Percentiles rank a stretch among this genome's conserved stretches.
Evolutionary conservation across 2,888 invertebrate species (phyloP).

Genomic region (Pasiphila rectangulata): DNA sequence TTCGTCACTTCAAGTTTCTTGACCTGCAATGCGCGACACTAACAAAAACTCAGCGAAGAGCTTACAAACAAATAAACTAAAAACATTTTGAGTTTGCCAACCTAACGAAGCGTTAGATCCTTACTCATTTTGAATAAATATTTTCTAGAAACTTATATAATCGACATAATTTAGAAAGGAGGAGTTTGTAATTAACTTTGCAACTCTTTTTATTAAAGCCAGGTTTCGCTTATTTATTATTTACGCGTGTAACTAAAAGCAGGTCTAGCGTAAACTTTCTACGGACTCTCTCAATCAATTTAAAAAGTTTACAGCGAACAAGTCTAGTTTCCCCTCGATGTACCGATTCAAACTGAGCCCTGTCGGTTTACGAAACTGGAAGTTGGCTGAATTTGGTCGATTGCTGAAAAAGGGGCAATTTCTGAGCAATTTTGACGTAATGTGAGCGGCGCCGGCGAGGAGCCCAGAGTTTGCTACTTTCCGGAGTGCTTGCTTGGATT

Average conservation of each 20-base stretch:
- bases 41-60: neutral
- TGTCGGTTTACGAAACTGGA: slow-evolving; percentile 29
- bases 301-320: slow-evolving; percentile 55
- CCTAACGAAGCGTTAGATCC: neutral
- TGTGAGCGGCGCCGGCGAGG: slow-evolving; percentile 12
- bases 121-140: no score
- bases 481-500: slow-evolving; percentile 16
- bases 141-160: slow-evolving; percentile 1
- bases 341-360: slow-evolving; percentile 36
- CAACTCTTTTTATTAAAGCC: slow-evolving; percentile 24
- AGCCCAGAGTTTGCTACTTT: slow-evolving; percentile 14
- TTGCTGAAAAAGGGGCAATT: slow-evolving; percentile 24
- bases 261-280: slow-evolving; percentile 37
- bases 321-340: slow-evolving; percentile 44
- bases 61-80: neutral
- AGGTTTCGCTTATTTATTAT: slow-evolving; percentile 50
- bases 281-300: slow-evolving; percentile 57
- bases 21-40: no score
- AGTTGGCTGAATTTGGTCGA: slow-evolving; percentile 28
- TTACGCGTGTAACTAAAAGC: slow-evolving; percentile 45
- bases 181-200: slow-evolving; percentile 24
- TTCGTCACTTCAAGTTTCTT: no score
- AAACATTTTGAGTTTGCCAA: neutral
- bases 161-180: slow-evolving; percentile 12
- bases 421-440: slow-evolving; percentile 21